Percentiles rank a stretch among this genome's conserved stretches.
Evolutionary conservation across 2,888 invertebrate species (phyloP).

Genomic region (Xiphydria camelus): DNA sequence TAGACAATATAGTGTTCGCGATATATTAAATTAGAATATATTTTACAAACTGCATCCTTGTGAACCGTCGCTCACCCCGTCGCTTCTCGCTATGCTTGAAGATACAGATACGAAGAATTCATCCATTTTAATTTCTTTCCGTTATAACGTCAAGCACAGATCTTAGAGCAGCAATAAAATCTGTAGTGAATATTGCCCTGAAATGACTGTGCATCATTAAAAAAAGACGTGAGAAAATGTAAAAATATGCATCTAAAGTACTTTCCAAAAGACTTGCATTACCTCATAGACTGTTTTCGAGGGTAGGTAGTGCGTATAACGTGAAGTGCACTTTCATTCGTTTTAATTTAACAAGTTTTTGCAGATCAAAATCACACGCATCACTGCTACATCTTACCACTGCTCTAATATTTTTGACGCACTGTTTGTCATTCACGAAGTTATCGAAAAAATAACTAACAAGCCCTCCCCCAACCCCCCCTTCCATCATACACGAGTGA

Average conservation of each 20-base stretch:
- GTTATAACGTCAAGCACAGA: no score
- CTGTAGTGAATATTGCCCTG: slow-evolving; percentile 1
- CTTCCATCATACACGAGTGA: slow-evolving; percentile 8
- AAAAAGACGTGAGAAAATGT: slow-evolving; percentile 10
- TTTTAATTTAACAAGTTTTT: background rate
- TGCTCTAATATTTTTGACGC: slow-evolving; percentile 18
- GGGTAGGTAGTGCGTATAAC: background rate
- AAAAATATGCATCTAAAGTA: slow-evolving; percentile 23
- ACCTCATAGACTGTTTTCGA: background rate
- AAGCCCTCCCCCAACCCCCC: slow-evolving; percentile 4
- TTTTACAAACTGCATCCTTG: slow-evolving; percentile 3
- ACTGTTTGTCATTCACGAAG: slow-evolving; percentile 15
- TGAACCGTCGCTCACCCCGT: no score
- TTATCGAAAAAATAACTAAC: slow-evolving; percentile 14
- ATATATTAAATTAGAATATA: slow-evolving; percentile 13
- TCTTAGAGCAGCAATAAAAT: slow-evolving; percentile 29
- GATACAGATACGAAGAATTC: slow-evolving; percentile 18
- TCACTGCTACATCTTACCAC: slow-evolving; percentile 20
- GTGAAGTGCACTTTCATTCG: slow-evolving; percentile 5
- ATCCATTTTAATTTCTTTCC: slow-evolving; percentile 18
- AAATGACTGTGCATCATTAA: slow-evolving; percentile 11
- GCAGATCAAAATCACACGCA: background rate
- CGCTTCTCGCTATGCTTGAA: no score
- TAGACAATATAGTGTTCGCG: slow-evolving; percentile 5
- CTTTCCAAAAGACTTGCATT: background rate